Conservation (phyloP, 2,113 vertebrate species). For the Hippocampus abdominalis region DNA sequence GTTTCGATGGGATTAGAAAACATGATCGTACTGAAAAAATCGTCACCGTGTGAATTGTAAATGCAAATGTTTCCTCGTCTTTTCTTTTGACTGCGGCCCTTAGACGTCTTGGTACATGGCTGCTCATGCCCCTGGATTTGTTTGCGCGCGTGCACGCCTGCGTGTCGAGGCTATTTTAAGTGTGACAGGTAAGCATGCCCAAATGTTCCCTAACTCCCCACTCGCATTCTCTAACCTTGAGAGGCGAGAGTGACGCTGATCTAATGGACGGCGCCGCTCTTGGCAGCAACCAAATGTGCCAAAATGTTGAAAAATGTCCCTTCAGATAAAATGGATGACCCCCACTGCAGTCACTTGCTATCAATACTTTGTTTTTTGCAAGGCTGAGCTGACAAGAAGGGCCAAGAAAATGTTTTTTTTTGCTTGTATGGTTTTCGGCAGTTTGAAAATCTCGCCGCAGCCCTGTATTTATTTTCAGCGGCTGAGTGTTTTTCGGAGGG, state of each 20-base stretch:
- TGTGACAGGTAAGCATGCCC: constrained; percentile 36
- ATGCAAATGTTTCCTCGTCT: too few species aligned
- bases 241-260: constrained; percentile 59
- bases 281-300: constrained; percentile 39
- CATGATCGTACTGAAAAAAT: too few species aligned
- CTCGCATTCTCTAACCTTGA: constrained; percentile 57
- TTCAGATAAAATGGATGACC: constrained; percentile 62
- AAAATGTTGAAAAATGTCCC: constrained; percentile 72
- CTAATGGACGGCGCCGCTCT: constrained; percentile 49
- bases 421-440: constrained; percentile 1
- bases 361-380: constrained; percentile 62
- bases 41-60: neutral
- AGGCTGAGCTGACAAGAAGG: constrained; percentile 46
- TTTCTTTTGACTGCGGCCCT: neutral
- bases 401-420: constrained; percentile 44
- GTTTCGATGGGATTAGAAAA: too few species aligned
- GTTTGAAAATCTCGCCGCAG: constrained; percentile 4
- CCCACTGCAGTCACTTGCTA: constrained; percentile 25
- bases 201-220: constrained; percentile 34
- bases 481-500: constrained; percentile 45
- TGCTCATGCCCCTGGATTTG: neutral
- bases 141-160: neutral
- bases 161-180: constrained; percentile 4
- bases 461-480: constrained; percentile 54
- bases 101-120: neutral